These are phyloP conservation scores for Pogonomyrmex barbatus DNA, from an alignment of 1,140 invertebrate genomes.

Conservation along the genomic window DNA sequence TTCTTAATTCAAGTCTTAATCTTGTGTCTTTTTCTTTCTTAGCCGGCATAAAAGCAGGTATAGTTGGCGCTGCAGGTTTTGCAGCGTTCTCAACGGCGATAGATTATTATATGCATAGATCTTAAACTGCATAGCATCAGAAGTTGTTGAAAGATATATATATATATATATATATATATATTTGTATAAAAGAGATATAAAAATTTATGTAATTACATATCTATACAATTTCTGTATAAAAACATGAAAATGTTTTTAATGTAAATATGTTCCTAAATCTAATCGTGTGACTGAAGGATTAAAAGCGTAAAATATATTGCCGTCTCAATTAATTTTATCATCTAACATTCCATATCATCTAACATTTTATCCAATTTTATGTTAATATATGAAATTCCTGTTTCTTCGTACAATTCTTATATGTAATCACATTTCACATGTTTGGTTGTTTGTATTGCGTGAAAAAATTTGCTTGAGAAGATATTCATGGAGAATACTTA, in stretches of 20 bases:
- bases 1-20: slow-evolving; percentile 20
- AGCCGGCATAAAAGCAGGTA: slow-evolving; percentile 97
- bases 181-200: slow-evolving; percentile 78
- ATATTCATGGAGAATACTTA: slow-evolving; percentile 31
- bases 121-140: slow-evolving; percentile 51
- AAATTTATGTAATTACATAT: slow-evolving; percentile 53
- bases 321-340: background rate
- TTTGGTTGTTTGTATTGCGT: slow-evolving; percentile 34
- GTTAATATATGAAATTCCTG: slow-evolving; percentile 19
- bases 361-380: slow-evolving; percentile 33
- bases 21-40: slow-evolving; percentile 80
- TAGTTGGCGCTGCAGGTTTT: slow-evolving; percentile 97
- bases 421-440: slow-evolving; percentile 18
- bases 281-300: slow-evolving; percentile 60
- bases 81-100: slow-evolving; percentile 97
- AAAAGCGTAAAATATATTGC: slow-evolving; percentile 64
- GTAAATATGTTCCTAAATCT: slow-evolving; percentile 69
- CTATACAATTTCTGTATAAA: slow-evolving; percentile 67
- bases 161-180: slow-evolving; percentile 70
- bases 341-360: slow-evolving; percentile 16
- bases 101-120: slow-evolving; percentile 95
- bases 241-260: slow-evolving; percentile 57
- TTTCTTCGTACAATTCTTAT: slow-evolving; percentile 31
- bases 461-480: slow-evolving; percentile 33
- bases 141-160: slow-evolving; percentile 74